These are phyloP conservation scores for Hyles vespertilio DNA, from an alignment of 1,140 invertebrate genomes.

Conservation along the genomic window DNA sequence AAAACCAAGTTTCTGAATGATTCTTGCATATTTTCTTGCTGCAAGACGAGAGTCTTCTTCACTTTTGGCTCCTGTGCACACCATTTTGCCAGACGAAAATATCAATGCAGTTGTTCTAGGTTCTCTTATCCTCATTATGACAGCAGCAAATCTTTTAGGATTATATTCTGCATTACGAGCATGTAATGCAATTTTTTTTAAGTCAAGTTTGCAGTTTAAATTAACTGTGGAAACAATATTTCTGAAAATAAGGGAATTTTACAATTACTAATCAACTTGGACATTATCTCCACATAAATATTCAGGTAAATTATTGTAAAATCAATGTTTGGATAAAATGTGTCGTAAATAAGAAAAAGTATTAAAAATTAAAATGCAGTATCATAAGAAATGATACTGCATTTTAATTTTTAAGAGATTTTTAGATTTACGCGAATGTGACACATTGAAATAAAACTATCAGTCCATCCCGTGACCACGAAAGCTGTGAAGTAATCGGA, in stretches of 20 bases:
- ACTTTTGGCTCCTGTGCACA: constrained; percentile 99
- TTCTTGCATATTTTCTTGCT: constrained; percentile 98
- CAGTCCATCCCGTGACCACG: too few relatives aligned
- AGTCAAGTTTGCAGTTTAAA: constrained; percentile 95
- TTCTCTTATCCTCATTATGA: constrained; percentile 99
- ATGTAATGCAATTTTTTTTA: constrained; percentile 98
- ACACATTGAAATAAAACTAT: too few relatives aligned
- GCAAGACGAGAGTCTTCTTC: constrained; percentile 98
- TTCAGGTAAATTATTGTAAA: too few relatives aligned
- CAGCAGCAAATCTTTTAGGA: constrained; percentile 99
- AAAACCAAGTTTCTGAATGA: constrained; percentile 99
- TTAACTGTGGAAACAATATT: constrained; percentile 99
- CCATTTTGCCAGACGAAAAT: constrained; percentile 99
- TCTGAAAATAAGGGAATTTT: constrained; percentile 72
- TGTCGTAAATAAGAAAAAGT: too few relatives aligned
- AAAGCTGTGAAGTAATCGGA: too few relatives aligned
- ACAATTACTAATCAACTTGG: too few relatives aligned
- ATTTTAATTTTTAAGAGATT: too few relatives aligned
- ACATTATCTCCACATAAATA: too few relatives aligned
- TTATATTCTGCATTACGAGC: constrained; percentile 99
- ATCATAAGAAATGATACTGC: too few relatives aligned
- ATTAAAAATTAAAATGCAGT: too few relatives aligned
- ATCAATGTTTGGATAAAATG: too few relatives aligned
- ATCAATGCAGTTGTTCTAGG: constrained; percentile 99
- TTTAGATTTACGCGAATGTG: too few relatives aligned